Conservation (phyloP, 2,888 invertebrate genomes). For the Zaprionus obscuricornis region DNA sequence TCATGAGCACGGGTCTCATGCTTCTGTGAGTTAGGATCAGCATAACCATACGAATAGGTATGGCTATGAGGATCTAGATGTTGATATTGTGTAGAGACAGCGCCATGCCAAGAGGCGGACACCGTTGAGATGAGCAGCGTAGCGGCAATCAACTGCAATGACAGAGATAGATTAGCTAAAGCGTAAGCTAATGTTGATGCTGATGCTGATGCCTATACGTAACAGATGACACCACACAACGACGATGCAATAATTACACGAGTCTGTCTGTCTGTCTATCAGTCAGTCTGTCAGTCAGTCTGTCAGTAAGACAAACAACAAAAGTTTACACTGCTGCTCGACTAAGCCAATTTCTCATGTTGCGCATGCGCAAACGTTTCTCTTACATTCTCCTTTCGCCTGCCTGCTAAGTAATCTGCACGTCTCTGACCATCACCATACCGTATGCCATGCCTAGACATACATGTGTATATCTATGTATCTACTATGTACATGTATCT, state of each 20-base stretch:
- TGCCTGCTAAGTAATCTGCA: slow-evolving; percentile 15
- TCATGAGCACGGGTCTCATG: slow-evolving; percentile 86
- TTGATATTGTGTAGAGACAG: slow-evolving; percentile 85
- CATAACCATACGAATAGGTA: slow-evolving; percentile 86
- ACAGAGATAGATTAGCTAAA: neutral
- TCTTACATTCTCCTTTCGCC: slow-evolving; percentile 43
- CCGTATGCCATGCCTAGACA: slow-evolving; percentile 14
- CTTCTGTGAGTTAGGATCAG: slow-evolving; percentile 87
- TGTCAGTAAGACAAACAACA: slow-evolving; percentile 1
- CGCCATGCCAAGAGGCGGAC: slow-evolving; percentile 80
- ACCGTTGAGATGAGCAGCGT: slow-evolving; percentile 81
- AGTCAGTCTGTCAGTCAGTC: slow-evolving; percentile 17
- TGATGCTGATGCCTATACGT: slow-evolving; percentile 30
- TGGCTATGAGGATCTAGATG: slow-evolving; percentile 86
- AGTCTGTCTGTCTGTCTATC: slow-evolving; percentile 39
- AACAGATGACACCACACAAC: slow-evolving; percentile 26
- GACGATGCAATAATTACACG: slow-evolving; percentile 24
- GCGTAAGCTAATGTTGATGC: slow-evolving; percentile 1
- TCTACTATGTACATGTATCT: slow-evolving; percentile 19
- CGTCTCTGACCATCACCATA: slow-evolving; percentile 29
- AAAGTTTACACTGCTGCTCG: slow-evolving; percentile 1
- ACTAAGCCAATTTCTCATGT: slow-evolving; percentile 30
- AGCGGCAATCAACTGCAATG: slow-evolving; percentile 79
- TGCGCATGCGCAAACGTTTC: slow-evolving; percentile 37
- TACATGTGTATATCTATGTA: slow-evolving; percentile 21